phyloP scores from a whole-genome alignment of 2,113 vertebrate species.

The Phyllopteryx taeniolatus region DNA sequence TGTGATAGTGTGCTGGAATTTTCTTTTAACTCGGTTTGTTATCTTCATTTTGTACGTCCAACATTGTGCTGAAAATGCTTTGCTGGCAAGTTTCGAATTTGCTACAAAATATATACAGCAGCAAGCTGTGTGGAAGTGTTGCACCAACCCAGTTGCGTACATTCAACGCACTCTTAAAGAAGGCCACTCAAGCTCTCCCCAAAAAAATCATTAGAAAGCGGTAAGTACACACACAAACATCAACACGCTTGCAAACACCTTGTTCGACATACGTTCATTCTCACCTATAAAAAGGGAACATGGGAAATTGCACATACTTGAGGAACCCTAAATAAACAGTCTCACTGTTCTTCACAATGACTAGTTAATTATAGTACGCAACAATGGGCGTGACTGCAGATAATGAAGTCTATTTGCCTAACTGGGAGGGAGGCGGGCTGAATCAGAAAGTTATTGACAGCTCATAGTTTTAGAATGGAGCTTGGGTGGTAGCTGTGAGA shows the following conservation, averaged over 20 bases:
- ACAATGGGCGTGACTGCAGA: constrained; percentile 53
- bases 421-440: constrained; percentile 54
- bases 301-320: constrained; percentile 38
- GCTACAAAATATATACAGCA: not conserved
- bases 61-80: not conserved
- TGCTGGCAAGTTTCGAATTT: not conserved
- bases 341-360: constrained; percentile 15
- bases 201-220: too few relatives aligned
- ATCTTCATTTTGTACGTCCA: not conserved
- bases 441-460: constrained; percentile 68
- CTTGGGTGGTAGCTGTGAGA: constrained; percentile 4
- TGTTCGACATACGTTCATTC: constrained; percentile 11
- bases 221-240: not conserved
- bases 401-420: constrained; percentile 71
- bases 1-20: not conserved
- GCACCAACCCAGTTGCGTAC: too few relatives aligned
- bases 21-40: not conserved
- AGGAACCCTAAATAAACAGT: constrained; percentile 42
- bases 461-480: not conserved
- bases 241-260: not conserved
- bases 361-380: constrained; percentile 54
- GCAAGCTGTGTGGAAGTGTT: not conserved
- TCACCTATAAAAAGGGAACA: constrained; percentile 17
- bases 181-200: too few relatives aligned
- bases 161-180: too few relatives aligned